Percentiles rank a stretch among this genome's conserved stretches.
Conservation (phyloP, 2,888 invertebrate genomes). For the Seladonia tumulorum region DNA sequence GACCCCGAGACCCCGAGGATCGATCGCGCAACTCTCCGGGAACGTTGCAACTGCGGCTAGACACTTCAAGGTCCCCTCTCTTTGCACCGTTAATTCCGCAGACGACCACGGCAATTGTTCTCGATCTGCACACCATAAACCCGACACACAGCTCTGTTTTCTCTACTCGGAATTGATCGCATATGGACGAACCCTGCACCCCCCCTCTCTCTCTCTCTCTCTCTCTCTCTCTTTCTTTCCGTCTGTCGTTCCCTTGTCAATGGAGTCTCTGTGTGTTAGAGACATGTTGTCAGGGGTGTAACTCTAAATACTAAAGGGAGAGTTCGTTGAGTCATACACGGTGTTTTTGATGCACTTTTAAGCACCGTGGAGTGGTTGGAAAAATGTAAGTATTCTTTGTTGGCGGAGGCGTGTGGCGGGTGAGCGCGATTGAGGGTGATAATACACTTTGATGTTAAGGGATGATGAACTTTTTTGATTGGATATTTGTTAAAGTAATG, state of each 20-base stretch:
- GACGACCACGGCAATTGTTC: slow-evolving; percentile 10
- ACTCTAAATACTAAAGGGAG: neutral
- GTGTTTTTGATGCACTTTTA: neutral
- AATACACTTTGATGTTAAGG: neutral
- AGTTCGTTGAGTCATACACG: neutral
- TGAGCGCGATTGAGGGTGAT: neutral
- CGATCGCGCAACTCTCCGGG: slow-evolving; percentile 25
- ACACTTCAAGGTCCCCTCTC: slow-evolving; percentile 17
- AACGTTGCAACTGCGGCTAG: slow-evolving; percentile 23
- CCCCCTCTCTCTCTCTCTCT: too few species aligned
- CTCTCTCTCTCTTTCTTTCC: neutral
- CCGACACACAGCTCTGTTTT: neutral
- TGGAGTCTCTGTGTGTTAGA: neutral
- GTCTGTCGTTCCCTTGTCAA: neutral
- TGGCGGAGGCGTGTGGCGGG: neutral
- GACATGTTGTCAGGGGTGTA: neutral
- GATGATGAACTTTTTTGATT: too few species aligned
- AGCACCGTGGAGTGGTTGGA: neutral
- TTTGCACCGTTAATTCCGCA: neutral
- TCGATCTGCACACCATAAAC: slow-evolving; percentile 7
- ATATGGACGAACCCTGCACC: slow-evolving; percentile 1
- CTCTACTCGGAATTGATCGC: neutral
- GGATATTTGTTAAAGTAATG: too few species aligned
- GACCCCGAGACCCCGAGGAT: slow-evolving; percentile 17
- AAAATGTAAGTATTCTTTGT: neutral